These are phyloP conservation scores for Bradypodion ventrale DNA, from an alignment of 2,797 vertebrate species.

Conservation along the genomic window DNA sequence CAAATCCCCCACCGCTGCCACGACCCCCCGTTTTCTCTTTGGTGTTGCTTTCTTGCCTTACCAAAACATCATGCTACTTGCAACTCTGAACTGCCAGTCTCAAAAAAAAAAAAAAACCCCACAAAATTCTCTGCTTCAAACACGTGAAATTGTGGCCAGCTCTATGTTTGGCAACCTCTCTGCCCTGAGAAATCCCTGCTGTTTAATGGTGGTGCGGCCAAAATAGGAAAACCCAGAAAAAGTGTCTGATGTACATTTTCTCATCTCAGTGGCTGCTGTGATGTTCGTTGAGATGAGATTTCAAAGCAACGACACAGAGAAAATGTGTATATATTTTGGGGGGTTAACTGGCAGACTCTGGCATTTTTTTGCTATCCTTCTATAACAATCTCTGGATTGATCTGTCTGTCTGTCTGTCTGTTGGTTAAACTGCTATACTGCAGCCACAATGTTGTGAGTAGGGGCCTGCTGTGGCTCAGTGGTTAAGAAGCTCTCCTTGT, in stretches of 20 bases:
- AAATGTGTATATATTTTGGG: background rate
- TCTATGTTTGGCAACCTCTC: background rate
- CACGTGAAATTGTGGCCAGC: slow-evolving; percentile 26
- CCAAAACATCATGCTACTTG: background rate
- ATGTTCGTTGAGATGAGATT: fast-evolving
- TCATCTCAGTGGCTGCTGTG: background rate
- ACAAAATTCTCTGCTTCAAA: slow-evolving; percentile 32
- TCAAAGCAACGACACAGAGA: background rate
- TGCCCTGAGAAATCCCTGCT: background rate
- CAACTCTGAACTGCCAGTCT: fast-evolving
- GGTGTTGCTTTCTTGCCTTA: slow-evolving; percentile 64
- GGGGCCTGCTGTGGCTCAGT: too few relatives aligned
- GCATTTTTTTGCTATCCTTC: slow-evolving; percentile 37
- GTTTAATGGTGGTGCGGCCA: fast-evolving
- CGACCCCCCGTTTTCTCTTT: background rate
- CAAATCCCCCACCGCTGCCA: background rate
- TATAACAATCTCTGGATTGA: too few relatives aligned
- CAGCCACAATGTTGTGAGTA: too few relatives aligned
- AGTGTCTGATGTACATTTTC: background rate
- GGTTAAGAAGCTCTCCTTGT: too few relatives aligned
- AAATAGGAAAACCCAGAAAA: background rate
- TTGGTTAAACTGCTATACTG: too few relatives aligned
- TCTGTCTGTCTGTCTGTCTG: too few relatives aligned
- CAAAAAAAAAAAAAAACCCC: too few relatives aligned
- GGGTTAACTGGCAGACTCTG: background rate